Percentiles rank a stretch among this genome's conserved stretches.
These are phyloP conservation scores for Zaprionus camerounensis DNA, from an alignment of 1,140 invertebrate species.

Conservation along the genomic window DNA sequence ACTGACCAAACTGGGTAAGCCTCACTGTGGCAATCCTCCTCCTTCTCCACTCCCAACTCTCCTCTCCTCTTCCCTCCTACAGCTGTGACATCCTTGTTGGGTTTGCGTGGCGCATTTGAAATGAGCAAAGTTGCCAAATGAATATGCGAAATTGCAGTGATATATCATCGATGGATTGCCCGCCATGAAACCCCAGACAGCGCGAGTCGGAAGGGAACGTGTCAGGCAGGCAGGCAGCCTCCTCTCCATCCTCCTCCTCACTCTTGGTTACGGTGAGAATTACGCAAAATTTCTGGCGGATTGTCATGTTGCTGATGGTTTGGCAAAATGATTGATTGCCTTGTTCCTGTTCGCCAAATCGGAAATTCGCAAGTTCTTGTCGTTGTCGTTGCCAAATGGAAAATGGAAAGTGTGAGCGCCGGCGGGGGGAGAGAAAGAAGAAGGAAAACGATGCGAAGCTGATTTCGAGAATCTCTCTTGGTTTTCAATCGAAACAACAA, in stretches of 20 bases:
- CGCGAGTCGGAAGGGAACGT: conserved; percentile 13
- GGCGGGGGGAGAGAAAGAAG: not conserved
- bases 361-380: conserved; percentile 53
- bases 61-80: not conserved
- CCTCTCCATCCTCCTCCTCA: not conserved
- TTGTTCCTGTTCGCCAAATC: conserved; percentile 68
- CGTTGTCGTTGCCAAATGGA: conserved; percentile 3
- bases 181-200: not conserved
- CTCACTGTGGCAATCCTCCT: conserved; percentile 27
- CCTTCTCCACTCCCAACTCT: not conserved
- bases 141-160: conserved; percentile 76
- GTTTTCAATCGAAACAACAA: conserved; percentile 20
- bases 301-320: conserved; percentile 79
- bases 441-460: conserved; percentile 3
- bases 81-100: conserved; percentile 42
- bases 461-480: conserved; percentile 15
- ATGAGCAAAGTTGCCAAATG: conserved; percentile 72
- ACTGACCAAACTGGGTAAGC: conserved; percentile 1
- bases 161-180: conserved; percentile 75
- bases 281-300: conserved; percentile 74
- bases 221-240: not conserved
- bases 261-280: conserved; percentile 41
- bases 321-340: conserved; percentile 77
- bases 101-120: conserved; percentile 63
- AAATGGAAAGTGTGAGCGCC: conserved; percentile 53